Base-by-base conservation (phyloP, 1,140 invertebrate genomes). In the Macrobrachium nipponense region DNA sequence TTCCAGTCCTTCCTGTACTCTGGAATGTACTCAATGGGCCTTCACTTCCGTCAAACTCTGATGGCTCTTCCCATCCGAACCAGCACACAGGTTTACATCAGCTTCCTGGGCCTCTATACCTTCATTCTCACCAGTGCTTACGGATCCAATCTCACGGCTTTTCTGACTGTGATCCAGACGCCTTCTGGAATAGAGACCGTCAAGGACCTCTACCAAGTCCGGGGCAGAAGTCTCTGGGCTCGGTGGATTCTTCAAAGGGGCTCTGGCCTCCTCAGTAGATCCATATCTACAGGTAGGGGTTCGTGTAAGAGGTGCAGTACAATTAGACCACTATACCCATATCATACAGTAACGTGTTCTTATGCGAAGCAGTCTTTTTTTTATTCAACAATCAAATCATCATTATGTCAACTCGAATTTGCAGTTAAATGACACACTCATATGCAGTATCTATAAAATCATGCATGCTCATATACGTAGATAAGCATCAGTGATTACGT, bases 81-180 rank as follows among this genome's bases (percentile, higher is more conserved):
- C 76, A 64, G 23, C 20, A 80, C 77, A 8, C 73, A 82, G 17
- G 58, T 84, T 44, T 82, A 86, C 58, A 27, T 88, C 36, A 68
- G 76, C 60, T 81, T 88, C 59, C 59, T 86, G 14, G 82, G 87
- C 84, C 62, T 88, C 5, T 88, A 86, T 68, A 72, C 62, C 18
- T 79, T 88, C 60, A 86, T 88, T n/a, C 36, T 88, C 79, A 88
- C 87, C 51, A 83, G 68, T 0, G 87, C 87, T 51, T 88, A 88
- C 75, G 23, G 62, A 27, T 86, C 84, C 20, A 88, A 88, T 64
- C 75, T 88, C 15, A 87, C 87, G n/a, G 87, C 87, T 20, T 86
- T 88, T 44, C 84, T 88, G 14, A 88, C 87, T 8, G 87, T 88
- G 0, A 76, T 75, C 8, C 84, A 61, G 17, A 36, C 8, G 3